phyloP scores from a whole-genome alignment of 2,797 vertebrate genomes.

The Sibirionetta formosa region DNA sequence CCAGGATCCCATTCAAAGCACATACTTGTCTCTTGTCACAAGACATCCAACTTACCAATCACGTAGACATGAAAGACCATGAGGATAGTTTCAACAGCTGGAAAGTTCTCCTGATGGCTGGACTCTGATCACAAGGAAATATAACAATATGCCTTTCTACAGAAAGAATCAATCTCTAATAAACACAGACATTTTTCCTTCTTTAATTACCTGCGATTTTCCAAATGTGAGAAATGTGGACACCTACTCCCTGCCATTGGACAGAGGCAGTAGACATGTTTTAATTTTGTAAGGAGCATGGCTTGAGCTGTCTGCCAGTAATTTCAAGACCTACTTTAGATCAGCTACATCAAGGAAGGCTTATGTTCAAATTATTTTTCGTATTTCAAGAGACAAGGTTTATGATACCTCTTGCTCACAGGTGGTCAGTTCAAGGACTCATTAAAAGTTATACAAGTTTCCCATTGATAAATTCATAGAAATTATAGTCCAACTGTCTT shows the following conservation, averaged over 20 bases:
- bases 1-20: neutral
- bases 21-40: neutral
- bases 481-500: conserved; percentile 69
- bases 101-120: neutral
- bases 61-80: neutral
- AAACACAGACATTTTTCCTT: neutral
- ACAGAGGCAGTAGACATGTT: neutral
- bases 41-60: neutral
- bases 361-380: neutral
- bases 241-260: neutral
- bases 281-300: neutral
- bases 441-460: conserved; percentile 82
- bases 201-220: neutral
- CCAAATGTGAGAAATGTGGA: neutral
- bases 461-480: conserved; percentile 76
- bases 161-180: neutral
- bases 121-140: neutral
- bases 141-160: neutral
- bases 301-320: neutral
- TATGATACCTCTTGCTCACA: conserved; percentile 62
- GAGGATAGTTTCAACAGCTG: neutral
- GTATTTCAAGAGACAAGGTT: conserved; percentile 57
- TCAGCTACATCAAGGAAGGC: conserved; percentile 47
- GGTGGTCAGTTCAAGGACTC: conserved; percentile 75
- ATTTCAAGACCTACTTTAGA: conserved; percentile 11